These are phyloP conservation scores for Sphaerophoria rueppellii DNA, from an alignment of 2,888 invertebrate genomes.

Conservation along the genomic window DNA sequence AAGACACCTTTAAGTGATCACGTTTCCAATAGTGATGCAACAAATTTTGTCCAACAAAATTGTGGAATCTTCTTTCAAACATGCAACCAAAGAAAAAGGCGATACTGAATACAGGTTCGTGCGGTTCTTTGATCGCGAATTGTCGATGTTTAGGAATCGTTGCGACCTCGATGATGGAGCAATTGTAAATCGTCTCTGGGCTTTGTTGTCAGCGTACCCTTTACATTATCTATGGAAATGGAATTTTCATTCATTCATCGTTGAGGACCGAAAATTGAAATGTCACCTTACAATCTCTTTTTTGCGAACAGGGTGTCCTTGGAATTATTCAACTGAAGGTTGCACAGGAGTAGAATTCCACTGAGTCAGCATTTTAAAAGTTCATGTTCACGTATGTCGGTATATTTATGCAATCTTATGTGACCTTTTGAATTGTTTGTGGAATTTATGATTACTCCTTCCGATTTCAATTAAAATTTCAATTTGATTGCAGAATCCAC, in stretches of 20 bases:
- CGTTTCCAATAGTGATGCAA: slow-evolving; percentile 67
- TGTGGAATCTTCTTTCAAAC: slow-evolving; percentile 50
- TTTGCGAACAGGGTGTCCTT: background rate
- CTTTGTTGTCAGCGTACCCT: slow-evolving; percentile 36
- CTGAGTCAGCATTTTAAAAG: background rate
- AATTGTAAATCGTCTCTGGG: background rate
- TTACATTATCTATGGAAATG: slow-evolving; percentile 21
- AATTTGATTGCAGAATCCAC: slow-evolving; percentile 45
- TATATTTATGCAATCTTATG: background rate
- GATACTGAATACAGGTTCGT: slow-evolving; percentile 27
- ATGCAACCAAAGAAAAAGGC: slow-evolving; percentile 8
- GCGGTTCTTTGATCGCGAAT: slow-evolving; percentile 11
- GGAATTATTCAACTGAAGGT: background rate
- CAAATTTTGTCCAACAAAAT: slow-evolving; percentile 1
- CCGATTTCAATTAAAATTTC: slow-evolving; percentile 70
- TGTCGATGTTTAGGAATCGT: background rate
- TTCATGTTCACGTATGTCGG: background rate
- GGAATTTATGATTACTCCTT: slow-evolving; percentile 23
- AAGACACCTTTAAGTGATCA: slow-evolving; percentile 64
- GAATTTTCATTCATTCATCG: slow-evolving; percentile 35
- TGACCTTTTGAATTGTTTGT: slow-evolving; percentile 33
- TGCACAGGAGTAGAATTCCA: no score
- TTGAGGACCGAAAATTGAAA: slow-evolving; percentile 42
- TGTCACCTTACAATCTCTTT: slow-evolving; percentile 45
- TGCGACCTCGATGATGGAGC: slow-evolving; percentile 44